phyloP scores from a whole-genome alignment of 2,888 invertebrate genomes.

The Lamproptera curius region DNA sequence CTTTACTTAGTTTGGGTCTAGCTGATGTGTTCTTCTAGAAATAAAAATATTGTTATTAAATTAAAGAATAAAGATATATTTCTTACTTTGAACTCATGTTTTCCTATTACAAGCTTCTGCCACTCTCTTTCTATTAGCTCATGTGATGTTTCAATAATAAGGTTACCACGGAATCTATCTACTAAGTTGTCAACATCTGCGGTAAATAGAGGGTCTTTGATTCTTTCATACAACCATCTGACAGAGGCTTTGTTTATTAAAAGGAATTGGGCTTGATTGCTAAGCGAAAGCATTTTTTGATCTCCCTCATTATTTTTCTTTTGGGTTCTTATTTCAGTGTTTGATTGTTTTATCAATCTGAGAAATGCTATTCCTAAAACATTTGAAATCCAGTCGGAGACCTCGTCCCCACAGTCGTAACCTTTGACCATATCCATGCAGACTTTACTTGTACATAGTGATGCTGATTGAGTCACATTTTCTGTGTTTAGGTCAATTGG shows the following conservation, averaged over 20 bases:
- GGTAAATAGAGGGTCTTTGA: slow-evolving; percentile 71
- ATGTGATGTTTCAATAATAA: slow-evolving; percentile 84
- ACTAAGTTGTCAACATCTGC: slow-evolving; percentile 80
- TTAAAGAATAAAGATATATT: no score
- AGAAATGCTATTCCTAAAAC: slow-evolving; percentile 83
- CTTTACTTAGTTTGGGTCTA: no score
- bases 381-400: slow-evolving; percentile 88
- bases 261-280: slow-evolving; percentile 92
- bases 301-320: slow-evolving; percentile 48
- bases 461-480: slow-evolving; percentile 41
- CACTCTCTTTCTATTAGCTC: slow-evolving; percentile 90
- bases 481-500: slow-evolving; percentile 59
- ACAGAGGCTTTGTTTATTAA: slow-evolving; percentile 89
- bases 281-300: slow-evolving; percentile 74
- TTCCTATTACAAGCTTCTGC: slow-evolving; percentile 81
- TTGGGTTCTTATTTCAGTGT: slow-evolving; percentile 46
- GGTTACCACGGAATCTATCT: slow-evolving; percentile 93
- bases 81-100: slow-evolving; percentile 81
- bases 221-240: slow-evolving; percentile 80
- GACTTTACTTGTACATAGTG: slow-evolving; percentile 87
- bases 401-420: slow-evolving; percentile 90
- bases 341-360: slow-evolving; percentile 81
- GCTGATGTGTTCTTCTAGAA: no score
- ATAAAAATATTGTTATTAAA: no score
- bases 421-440: slow-evolving; percentile 90